phyloP scores from a whole-genome alignment of 2,888 invertebrate species.

The Teinopalpus imperialis region DNA sequence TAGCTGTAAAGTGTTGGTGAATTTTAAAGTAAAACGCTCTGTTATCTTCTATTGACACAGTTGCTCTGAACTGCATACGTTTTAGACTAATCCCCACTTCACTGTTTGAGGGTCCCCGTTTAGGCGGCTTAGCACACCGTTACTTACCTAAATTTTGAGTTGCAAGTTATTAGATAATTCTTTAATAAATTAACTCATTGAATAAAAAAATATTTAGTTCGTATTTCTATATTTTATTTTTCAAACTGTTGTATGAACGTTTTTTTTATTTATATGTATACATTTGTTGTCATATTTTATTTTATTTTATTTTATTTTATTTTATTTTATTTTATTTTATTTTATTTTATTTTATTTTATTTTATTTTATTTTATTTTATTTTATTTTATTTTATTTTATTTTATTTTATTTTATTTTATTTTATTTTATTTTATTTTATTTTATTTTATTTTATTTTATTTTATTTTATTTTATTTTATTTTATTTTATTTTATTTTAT shows the following conservation, averaged over 20 bases:
- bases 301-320: too few relatives aligned
- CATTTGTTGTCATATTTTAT: too few relatives aligned
- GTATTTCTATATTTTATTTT: background rate
- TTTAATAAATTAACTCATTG: background rate
- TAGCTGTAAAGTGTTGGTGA: conserved; percentile 3
- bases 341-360: too few relatives aligned
- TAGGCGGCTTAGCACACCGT: conserved; percentile 30
- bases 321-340: too few relatives aligned
- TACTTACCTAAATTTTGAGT: background rate
- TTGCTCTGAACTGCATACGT: conserved; percentile 31
- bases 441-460: too few relatives aligned
- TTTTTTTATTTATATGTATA: background rate
- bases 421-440: too few relatives aligned
- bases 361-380: too few relatives aligned
- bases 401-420: too few relatives aligned
- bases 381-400: too few relatives aligned
- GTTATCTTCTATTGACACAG: conserved; percentile 39
- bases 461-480: too few relatives aligned
- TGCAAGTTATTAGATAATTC: background rate
- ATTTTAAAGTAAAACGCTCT: conserved; percentile 19
- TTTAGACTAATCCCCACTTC: conserved; percentile 32
- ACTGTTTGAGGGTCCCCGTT: conserved; percentile 21
- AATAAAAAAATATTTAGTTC: background rate
- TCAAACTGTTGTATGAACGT: background rate
- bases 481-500: too few relatives aligned